These are phyloP conservation scores for Salpingus planirostris DNA, from an alignment of 2,888 invertebrate species.

Conservation along the genomic window DNA sequence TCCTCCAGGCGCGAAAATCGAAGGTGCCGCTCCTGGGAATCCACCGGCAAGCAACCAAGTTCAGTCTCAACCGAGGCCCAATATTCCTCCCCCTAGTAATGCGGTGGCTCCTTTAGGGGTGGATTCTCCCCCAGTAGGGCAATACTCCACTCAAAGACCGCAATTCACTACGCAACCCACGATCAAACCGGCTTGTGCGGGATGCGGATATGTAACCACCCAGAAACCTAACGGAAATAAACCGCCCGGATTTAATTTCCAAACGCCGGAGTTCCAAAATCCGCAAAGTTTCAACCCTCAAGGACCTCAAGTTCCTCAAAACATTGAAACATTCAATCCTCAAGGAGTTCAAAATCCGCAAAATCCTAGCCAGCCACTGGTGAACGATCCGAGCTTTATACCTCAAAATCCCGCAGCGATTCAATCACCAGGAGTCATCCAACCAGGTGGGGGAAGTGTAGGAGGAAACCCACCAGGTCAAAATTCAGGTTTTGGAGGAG, in stretches of 20 bases:
- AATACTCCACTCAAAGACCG: conserved; percentile 14
- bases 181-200: conserved; percentile 47
- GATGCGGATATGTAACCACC: conserved; percentile 51
- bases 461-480: background rate
- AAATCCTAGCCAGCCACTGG: conserved; percentile 4
- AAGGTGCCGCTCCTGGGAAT: background rate
- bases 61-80: too few relatives aligned
- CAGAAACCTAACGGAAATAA: conserved; percentile 33
- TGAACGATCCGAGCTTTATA: conserved; percentile 2
- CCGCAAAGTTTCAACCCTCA: background rate
- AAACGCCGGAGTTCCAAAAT: conserved; percentile 27
- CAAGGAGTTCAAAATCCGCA: background rate
- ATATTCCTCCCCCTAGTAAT: too few relatives aligned
- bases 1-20: conserved; percentile 12
- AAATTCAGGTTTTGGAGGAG: too few relatives aligned
- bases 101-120: too few relatives aligned
- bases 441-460: too few relatives aligned
- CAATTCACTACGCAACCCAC: conserved; percentile 38
- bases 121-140: too few relatives aligned
- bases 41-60: too few relatives aligned
- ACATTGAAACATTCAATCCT: background rate
- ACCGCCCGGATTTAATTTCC: conserved; percentile 27
- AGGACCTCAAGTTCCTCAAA: background rate
- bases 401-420: too few relatives aligned
- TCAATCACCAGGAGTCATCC: too few relatives aligned